Base-by-base conservation (phyloP, 1,140 invertebrate species). In the Psilanteris sp. region DNA sequence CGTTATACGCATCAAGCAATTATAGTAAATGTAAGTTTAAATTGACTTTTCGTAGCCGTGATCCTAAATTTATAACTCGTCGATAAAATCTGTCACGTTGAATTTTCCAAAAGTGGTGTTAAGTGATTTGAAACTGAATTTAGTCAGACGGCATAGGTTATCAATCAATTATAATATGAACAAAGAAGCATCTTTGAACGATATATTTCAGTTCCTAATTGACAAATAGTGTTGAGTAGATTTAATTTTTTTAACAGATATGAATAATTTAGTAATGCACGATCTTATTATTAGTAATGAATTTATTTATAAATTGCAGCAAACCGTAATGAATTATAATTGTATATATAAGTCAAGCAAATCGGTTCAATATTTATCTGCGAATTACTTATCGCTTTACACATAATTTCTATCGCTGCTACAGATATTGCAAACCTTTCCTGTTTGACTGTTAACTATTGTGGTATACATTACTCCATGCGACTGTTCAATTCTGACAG, bases 381-480 rank as follows among this genome's bases (percentile, higher is more conserved):
- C 10, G n/a, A 61, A 37, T 61, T 61, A 48, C 20, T 61, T 32
- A 61, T 48, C 14, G 9, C 13, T 48, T n/a, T n/a, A n/a, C n/a
- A 29, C 34, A 31, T 62, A 62, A 50, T 62, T 62, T 68, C 24
- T 32, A 24, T 41, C 34, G 16, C 10, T 24, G 10, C 34, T 32
- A 11, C 18, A 27, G 50, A 48, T 50, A 68, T 57, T 68, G 50
- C 34, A 57, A 57, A 41, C 32, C 29, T 5, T 48, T 36, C 9
- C 20, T 48, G 52, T 68, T 68, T 68, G 52, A 22, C 10, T 50
- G 57, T 32, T 36, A 32, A 46, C 52, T 9, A 50, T 68, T 59
- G 64, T 43, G 64, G 64, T 68, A 59, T 59, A 27, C 64, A 59
- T 68, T 57, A 68, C 64, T 9, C 26, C 13, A 22, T 27, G 16